These are phyloP conservation scores for Acanthosepion esculentum DNA, from an alignment of 2,888 invertebrate genomes.

Conservation along the genomic window DNA sequence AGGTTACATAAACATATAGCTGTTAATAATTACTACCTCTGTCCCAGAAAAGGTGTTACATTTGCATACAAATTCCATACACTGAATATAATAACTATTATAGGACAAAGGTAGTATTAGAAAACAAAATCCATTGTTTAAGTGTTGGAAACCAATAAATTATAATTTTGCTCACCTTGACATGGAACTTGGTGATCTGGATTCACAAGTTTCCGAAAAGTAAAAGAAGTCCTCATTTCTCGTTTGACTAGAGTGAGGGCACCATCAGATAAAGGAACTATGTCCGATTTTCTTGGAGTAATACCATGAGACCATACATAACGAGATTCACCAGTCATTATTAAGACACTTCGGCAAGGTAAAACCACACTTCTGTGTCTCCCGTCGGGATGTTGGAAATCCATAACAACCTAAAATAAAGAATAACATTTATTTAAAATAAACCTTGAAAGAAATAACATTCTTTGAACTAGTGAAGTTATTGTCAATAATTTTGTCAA, in stretches of 20 bases:
- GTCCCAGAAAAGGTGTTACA: too few species aligned
- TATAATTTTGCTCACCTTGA: background rate
- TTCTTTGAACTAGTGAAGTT: background rate
- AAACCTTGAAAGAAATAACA: too few species aligned
- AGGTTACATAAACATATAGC: too few species aligned
- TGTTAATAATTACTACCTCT: too few species aligned
- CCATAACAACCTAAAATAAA: slow-evolving; percentile 82
- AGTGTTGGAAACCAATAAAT: background rate
- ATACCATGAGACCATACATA: slow-evolving; percentile 79
- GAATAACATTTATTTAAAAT: background rate
- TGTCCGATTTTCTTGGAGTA: slow-evolving; percentile 86
- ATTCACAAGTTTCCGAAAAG: slow-evolving; percentile 81
- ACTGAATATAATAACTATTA: too few species aligned
- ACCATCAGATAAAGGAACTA: slow-evolving; percentile 78
- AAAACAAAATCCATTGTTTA: too few species aligned
- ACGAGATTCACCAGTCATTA: slow-evolving; percentile 87
- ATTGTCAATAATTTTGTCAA: background rate
- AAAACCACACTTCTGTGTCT: slow-evolving; percentile 80
- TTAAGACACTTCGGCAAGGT: slow-evolving; percentile 83
- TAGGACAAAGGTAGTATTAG: too few species aligned
- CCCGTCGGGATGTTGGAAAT: slow-evolving; percentile 83
- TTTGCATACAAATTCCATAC: too few species aligned
- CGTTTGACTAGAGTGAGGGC: slow-evolving; percentile 77
- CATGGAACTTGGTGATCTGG: slow-evolving; percentile 39
- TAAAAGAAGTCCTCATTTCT: slow-evolving; percentile 84